Evolutionary conservation across 2,888 invertebrate genomes (phyloP).

Genomic region (Pilophorus perplexus): DNA sequence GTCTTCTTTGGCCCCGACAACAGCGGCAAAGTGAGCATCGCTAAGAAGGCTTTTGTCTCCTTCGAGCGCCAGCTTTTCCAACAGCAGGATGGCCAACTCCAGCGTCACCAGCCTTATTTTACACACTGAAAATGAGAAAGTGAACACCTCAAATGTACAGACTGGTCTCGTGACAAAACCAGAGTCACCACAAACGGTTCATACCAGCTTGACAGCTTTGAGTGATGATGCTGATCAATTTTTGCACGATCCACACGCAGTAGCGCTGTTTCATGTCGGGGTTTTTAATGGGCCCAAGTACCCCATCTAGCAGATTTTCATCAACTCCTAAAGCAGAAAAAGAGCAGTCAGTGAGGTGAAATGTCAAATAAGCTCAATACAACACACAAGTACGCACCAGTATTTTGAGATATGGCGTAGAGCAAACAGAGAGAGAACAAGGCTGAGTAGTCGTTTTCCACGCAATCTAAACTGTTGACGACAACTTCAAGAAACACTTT

Average conservation of each 20-base stretch:
- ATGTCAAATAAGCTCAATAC: background rate
- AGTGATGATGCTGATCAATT: conserved; percentile 76
- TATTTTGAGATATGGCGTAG: conserved; percentile 89
- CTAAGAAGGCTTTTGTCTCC: conserved; percentile 62
- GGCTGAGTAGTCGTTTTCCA: conserved; percentile 91
- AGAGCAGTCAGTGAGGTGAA: no score
- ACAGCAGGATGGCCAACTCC: conserved; percentile 79
- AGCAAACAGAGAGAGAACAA: conserved; percentile 87
- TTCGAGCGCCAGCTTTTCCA: conserved; percentile 65
- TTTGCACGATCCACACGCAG: conserved; percentile 77
- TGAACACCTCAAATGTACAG: no score
- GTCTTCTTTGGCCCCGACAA: conserved; percentile 63
- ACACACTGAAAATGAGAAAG: conserved; percentile 67
- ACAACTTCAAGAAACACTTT: conserved; percentile 64
- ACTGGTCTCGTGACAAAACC: no score
- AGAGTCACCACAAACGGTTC: no score
- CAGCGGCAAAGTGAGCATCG: conserved; percentile 63
- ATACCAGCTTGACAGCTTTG: conserved; percentile 83
- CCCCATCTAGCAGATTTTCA: conserved; percentile 74
- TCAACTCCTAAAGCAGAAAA: conserved; percentile 76
- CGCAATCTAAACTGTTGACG: conserved; percentile 79
- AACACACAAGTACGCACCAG: conserved; percentile 61
- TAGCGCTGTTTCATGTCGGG: conserved; percentile 61
- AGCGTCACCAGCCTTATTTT: conserved; percentile 88
- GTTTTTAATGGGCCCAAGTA: conserved; percentile 64